phyloP scores from a whole-genome alignment of 2,797 vertebrate genomes.

The Sternarchorhynchus goeldii region DNA sequence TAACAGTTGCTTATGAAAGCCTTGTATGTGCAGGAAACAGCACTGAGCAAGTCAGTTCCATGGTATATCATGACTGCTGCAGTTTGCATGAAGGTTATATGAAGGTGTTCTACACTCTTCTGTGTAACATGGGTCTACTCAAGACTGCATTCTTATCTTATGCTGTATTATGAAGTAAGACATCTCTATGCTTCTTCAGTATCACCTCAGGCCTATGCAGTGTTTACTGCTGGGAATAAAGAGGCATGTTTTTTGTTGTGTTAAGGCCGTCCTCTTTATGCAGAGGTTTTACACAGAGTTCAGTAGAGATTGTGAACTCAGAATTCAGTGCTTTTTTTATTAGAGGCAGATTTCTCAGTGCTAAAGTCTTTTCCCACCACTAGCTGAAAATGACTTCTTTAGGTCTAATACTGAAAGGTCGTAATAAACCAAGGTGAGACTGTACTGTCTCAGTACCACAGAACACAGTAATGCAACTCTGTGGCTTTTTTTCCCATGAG shows the following conservation, averaged over 20 bases:
- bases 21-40: not conserved
- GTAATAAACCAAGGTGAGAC: too few relatives aligned
- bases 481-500: not conserved
- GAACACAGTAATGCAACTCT: too few relatives aligned
- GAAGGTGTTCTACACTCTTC: not conserved
- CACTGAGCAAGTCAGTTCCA: not conserved
- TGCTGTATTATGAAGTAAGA: not conserved
- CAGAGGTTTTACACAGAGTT: too few relatives aligned
- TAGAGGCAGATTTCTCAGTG: too few relatives aligned
- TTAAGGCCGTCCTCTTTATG: not conserved
- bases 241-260: not conserved
- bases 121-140: not conserved
- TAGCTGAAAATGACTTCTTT: too few relatives aligned
- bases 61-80: not conserved
- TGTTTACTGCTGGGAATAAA: not conserved
- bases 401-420: too few relatives aligned
- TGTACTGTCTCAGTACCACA: too few relatives aligned
- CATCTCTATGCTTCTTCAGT: not conserved
- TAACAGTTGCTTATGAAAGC: not conserved
- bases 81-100: not conserved
- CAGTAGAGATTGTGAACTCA: too few relatives aligned
- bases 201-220: not conserved
- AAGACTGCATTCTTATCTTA: not conserved
- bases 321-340: too few relatives aligned
- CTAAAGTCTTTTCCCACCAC: too few relatives aligned